Base-by-base conservation (phyloP, 2,797 vertebrate species). In the Pempheris klunzingeri region DNA sequence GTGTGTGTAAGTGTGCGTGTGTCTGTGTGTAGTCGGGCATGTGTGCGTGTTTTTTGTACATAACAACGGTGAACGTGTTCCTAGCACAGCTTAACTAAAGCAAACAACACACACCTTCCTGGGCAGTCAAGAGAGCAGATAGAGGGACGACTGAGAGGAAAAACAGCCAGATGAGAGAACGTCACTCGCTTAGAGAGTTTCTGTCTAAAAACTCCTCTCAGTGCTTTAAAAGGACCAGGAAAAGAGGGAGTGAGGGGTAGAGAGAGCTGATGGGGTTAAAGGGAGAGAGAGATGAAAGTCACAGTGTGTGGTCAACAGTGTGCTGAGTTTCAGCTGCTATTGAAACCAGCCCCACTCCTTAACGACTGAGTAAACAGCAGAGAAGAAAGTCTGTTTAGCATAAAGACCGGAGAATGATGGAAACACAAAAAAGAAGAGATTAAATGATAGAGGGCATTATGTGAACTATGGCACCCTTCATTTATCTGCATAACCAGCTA, bases 71-170 rank as follows among this genome's bases (percentile, higher is more conserved):
- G 82, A 89, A 90, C 87, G 74, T 92, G 92, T 92, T 88, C 91
- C 87, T 74, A 24, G 86, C 80, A 86, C 84, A 74, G 88, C 93
- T 95, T 92, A 93, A 87, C 91, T 90, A 93, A 93, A 95, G 93
- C 93, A 96, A 97, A 97, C 87, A 96, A 83, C 86, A 88, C 94
- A 95, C 94, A 95, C 95, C 94, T 93, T 94, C 92, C 92, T 94
- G 92, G 92, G 92, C 89, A 91, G 90, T 85, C 87, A 93, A 94
- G 91, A 93, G 92, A 88, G 91, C 87, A 90, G 87, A 90, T 75
- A 89, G 61, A 85, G 77, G 74, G 54, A 65, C 18, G 54, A 63
- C 62, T 20, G 71, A 83, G 70, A 69, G 59, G n/a, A 58, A 67
- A 77, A 83, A 70, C 61, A 82, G 52, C 44, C 66, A 49, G 46